A percentile compares a stretch with the other conserved stretches of the same genome.
These are phyloP conservation scores for Oncorhynchus masou DNA, from an alignment of 2,113 vertebrate species.

Conservation along the genomic window DNA sequence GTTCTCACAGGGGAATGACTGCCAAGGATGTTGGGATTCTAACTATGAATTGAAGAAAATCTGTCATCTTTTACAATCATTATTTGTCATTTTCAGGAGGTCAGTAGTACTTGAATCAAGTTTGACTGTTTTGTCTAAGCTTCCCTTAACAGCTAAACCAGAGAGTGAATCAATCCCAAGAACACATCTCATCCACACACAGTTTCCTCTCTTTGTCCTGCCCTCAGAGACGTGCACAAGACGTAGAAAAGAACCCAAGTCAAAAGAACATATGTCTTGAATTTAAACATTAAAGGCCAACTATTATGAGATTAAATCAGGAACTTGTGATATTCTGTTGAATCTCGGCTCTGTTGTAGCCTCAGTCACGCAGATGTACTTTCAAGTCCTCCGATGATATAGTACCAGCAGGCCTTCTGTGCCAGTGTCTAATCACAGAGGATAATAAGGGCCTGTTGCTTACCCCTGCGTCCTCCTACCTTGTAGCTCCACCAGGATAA, in stretches of 20 bases:
- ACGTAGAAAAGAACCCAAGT: constrained; percentile 51
- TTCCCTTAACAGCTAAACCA: constrained; percentile 58
- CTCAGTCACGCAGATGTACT: constrained; percentile 67
- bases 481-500: too few species aligned
- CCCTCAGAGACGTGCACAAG: constrained; percentile 50
- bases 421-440: too few species aligned
- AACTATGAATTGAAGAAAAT: not conserved
- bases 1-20: constrained; percentile 9
- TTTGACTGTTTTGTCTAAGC: constrained; percentile 35
- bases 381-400: constrained; percentile 41
- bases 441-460: too few species aligned
- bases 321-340: constrained; percentile 70
- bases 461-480: too few species aligned
- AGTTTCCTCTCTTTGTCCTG: constrained; percentile 55
- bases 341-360: constrained; percentile 62
- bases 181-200: constrained; percentile 58
- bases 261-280: constrained; percentile 71
- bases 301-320: constrained; percentile 77
- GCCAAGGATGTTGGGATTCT: not conserved
- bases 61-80: not conserved
- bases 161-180: constrained; percentile 16
- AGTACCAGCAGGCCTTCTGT: not conserved
- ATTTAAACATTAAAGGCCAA: constrained; percentile 74
- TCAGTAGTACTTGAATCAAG: not conserved
- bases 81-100: too few species aligned